Evolutionary conservation across 2,888 invertebrate species (phyloP), one percentile per base, ranked within the genome.

Genomic region (Xylota sylvarum): DNA sequence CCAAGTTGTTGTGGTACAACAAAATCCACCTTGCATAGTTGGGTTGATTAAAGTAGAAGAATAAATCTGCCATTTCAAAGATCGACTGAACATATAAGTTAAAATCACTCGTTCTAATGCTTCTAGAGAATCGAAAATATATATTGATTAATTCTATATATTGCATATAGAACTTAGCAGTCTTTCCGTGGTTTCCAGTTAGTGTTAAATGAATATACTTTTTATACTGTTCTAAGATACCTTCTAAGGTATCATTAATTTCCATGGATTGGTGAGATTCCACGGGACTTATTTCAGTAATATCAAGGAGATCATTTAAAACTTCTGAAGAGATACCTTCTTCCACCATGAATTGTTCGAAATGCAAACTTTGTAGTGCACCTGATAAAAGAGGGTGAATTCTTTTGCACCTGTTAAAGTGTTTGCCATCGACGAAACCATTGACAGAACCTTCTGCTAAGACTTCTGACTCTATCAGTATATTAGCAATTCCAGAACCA

Each of bases 121-220:
- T n/a, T n/a, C n/a, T n/a, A n/a, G n/a, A n/a, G n/a, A n/a, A n/a
- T n/a, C n/a, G n/a, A n/a, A n/a, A n/a, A n/a, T n/a, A n/a, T n/a
- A 52, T 5, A n/a, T 52, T 56, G 12, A 67, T 35, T 10, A 62
- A 46, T 9, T 64, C 62, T n/a, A 65, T 14, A 12, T 65, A 48
- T 23, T 32, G 50, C 65, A 46, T 65, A 14, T 65, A 65, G 12
- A 27, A 65, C 32, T 65, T 32, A 50, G 48, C 50, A 12, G 48
- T 50, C 55, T 40, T 50, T 23, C 35, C 50, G 50, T 50, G 50
- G 14, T 67, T 17, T 14, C 37, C 50, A 27, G 56, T 56, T 14
- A 32, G 46, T 46, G 46, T 46, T 46, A 46, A 46, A 46, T 46
- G 46, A 46, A 46, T 46, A 46, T 17, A 46, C 46, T 46, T 46